A percentile compares a stretch with the other conserved stretches of the same genome.
Evolutionary conservation across 2,888 invertebrate genomes (phyloP).

Genomic region (Phorcus lineatus): DNA sequence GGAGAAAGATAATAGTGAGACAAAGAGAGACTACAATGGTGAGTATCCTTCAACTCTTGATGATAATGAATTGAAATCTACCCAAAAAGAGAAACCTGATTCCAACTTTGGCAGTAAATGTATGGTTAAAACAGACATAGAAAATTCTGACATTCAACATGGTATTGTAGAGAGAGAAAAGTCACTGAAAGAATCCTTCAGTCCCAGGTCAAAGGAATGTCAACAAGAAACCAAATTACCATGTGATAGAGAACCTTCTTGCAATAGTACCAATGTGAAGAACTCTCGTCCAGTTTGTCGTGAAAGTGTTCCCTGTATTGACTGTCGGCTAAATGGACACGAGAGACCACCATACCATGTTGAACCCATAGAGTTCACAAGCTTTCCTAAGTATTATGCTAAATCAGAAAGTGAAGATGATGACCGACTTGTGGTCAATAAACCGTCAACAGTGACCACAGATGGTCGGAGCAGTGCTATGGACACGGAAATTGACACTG

Average conservation of each 20-base stretch:
- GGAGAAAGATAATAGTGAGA: not conserved
- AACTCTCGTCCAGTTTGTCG: not conserved
- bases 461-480: no score
- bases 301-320: not conserved
- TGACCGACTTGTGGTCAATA: not conserved
- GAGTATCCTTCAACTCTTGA: not conserved
- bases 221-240: not conserved
- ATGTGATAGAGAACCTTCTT: not conserved
- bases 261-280: no score
- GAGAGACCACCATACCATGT: conserved; percentile 5
- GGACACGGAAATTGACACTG: no score
- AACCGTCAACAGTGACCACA: no score
- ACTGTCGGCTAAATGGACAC: not conserved
- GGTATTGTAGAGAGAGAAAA: no score
- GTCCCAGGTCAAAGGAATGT: no score
- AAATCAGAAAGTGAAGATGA: not conserved
- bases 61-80: not conserved
- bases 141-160: no score
- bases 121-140: no score
- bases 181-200: no score
- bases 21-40: not conserved
- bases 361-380: not conserved
- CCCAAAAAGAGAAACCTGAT: not conserved
- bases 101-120: no score
- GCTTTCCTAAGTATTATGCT: not conserved